Evolutionary conservation across 64 coral and sea anemone species (phyloP).

Genomic region (Astreopora myriophthalma): DNA sequence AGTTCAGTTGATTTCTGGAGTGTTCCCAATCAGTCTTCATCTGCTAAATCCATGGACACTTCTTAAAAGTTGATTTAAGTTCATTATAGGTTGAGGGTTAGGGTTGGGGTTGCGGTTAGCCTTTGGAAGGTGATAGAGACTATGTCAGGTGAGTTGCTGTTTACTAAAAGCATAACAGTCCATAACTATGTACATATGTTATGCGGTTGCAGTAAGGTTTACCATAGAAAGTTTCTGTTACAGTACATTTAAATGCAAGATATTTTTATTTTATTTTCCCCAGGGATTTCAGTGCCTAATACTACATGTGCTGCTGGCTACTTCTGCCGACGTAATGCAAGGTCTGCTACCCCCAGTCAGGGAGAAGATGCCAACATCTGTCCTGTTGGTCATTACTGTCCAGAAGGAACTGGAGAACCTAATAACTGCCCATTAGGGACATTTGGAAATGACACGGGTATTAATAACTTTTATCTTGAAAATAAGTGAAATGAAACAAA

Average conservation of each 20-base stretch:
- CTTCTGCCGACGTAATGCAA: conserved; percentile 82
- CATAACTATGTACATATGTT: not conserved
- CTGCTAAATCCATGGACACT: too few species aligned
- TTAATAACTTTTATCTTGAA: not conserved
- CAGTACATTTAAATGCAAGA: too few species aligned
- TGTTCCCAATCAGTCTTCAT: too few species aligned
- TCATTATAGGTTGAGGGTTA: too few species aligned
- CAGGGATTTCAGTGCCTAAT: conserved; percentile 68
- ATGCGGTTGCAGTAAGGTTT: not conserved
- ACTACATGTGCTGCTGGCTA: conserved; percentile 79
- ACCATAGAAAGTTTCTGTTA: too few species aligned
- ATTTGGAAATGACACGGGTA: conserved; percentile 86
- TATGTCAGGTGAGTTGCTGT: not conserved
- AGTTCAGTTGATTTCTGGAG: too few species aligned
- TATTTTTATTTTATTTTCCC: not conserved
- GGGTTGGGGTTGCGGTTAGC: too few species aligned
- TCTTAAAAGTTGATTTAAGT: too few species aligned
- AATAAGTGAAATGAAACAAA: too few species aligned
- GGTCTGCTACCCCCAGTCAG: conserved; percentile 68
- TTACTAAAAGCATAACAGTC: not conserved
- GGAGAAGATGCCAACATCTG: conserved; percentile 85
- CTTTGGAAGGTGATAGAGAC: too few species aligned
- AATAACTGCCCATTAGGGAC: conserved; percentile 79
- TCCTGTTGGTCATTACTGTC: conserved; percentile 88
- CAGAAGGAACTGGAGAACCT: conserved; percentile 86